phyloP scores from a whole-genome alignment of 2,113 vertebrate species.

The Carassius carassius region DNA sequence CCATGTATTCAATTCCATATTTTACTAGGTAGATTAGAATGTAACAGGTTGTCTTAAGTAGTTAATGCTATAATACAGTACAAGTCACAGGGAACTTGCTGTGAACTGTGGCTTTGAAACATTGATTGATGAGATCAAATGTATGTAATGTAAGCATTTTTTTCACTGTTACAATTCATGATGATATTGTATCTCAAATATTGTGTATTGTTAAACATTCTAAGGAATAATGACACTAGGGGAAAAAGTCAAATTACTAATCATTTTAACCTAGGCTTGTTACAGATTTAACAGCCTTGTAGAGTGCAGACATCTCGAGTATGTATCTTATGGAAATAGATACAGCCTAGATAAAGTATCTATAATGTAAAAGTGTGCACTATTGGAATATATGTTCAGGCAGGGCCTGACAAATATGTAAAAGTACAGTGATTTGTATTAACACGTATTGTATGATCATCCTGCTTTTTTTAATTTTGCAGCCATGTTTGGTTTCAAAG shows the following conservation, averaged over 20 bases:
- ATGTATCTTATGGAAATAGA: not conserved
- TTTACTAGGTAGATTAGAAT: not conserved
- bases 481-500: conserved; percentile 25
- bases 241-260: conserved; percentile 40
- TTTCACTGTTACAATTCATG: conserved; percentile 32
- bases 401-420: conserved; percentile 35
- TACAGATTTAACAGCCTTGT: conserved; percentile 5
- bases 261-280: not conserved
- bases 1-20: conserved; percentile 24
- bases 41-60: not conserved
- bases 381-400: conserved; percentile 32
- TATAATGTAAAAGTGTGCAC: conserved; percentile 35
- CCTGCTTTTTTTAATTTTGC: not conserved
- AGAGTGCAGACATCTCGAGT: not conserved
- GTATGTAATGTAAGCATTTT: conserved; percentile 27
- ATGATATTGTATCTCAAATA: conserved; percentile 25
- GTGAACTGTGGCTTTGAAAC: not conserved
- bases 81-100: not conserved
- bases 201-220: conserved; percentile 42
- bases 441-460: conserved; percentile 7
- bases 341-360: not conserved
- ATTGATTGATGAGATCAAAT: conserved; percentile 1
- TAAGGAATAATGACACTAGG: not conserved
- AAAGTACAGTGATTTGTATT: not conserved
- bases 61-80: not conserved